Evolutionary conservation across 2,888 invertebrate species (phyloP).

Genomic region (Plebejus argus): DNA sequence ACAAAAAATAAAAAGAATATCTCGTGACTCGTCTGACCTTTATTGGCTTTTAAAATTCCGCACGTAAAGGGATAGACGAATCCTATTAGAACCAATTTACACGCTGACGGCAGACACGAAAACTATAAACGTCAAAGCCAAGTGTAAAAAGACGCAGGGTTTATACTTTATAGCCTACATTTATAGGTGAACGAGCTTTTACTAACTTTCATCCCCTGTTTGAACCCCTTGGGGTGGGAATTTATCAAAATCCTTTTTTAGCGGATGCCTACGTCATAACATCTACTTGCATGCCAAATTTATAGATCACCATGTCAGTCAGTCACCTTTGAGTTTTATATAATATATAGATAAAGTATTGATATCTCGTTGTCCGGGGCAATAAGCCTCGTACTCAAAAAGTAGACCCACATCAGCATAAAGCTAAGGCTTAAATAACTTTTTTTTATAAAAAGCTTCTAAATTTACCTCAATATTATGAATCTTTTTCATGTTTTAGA

Average conservation of each 20-base stretch:
- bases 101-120: constrained; percentile 26
- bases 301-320: too few relatives aligned
- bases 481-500: background rate
- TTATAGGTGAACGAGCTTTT: background rate
- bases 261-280: too few relatives aligned
- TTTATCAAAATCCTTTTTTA: too few relatives aligned
- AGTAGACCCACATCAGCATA: constrained; percentile 25
- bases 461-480: background rate
- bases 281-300: too few relatives aligned
- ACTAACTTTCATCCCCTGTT: too few relatives aligned
- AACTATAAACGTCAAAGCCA: constrained; percentile 22
- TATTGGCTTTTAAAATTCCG: background rate
- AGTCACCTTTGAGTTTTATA: too few relatives aligned
- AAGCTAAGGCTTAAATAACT: background rate
- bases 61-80: background rate
- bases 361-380: background rate
- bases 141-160: constrained; percentile 22
- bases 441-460: background rate
- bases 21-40: background rate
- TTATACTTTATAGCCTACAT: constrained; percentile 24
- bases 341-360: background rate
- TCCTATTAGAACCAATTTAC: constrained; percentile 22
- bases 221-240: too few relatives aligned
- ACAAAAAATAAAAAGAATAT: background rate
- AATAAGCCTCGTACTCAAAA: background rate